Evolutionary conservation across 2,113 vertebrate genomes (phyloP).

Genomic region (Marmota flaviventris): DNA sequence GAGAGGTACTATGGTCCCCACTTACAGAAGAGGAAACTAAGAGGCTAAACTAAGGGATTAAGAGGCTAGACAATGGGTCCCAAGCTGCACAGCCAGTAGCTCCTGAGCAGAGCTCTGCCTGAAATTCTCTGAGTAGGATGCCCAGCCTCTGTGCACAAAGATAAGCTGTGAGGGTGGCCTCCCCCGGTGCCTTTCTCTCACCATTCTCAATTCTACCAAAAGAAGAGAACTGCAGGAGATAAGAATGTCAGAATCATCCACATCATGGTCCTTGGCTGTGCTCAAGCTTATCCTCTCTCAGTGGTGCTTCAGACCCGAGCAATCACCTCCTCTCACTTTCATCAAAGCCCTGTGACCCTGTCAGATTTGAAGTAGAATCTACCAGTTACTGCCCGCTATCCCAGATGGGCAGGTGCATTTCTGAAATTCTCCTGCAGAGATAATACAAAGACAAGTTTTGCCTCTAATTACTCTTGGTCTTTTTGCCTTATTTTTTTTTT

Average conservation of each 20-base stretch:
- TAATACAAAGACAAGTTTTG: slow-evolving; percentile 57
- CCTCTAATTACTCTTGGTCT: slow-evolving; percentile 67
- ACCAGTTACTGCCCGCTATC: slow-evolving; percentile 33
- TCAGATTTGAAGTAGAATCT: neutral
- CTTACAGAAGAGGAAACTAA: neutral
- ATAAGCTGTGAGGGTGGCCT: neutral
- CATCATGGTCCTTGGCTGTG: neutral
- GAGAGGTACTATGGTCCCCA: neutral
- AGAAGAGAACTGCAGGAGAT: neutral
- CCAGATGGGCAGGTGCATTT: slow-evolving; percentile 51
- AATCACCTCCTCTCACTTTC: slow-evolving; percentile 32
- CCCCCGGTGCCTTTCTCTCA: neutral
- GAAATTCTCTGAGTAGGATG: no score
- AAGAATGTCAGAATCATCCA: neutral
- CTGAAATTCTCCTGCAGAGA: slow-evolving; percentile 39
- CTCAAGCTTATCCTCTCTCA: neutral
- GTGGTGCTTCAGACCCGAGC: neutral
- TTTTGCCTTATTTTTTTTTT: neutral
- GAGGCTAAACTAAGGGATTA: neutral
- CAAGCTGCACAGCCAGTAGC: fast-evolving
- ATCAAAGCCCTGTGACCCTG: neutral
- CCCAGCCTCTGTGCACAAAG: neutral
- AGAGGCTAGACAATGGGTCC: neutral
- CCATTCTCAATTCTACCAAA: neutral
- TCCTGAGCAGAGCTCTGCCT: neutral